Percentiles rank a stretch among this genome's conserved stretches.
These are phyloP conservation scores for Pygoscelis antarcticus DNA, from an alignment of 2,113 vertebrate genomes.

Conservation along the genomic window DNA sequence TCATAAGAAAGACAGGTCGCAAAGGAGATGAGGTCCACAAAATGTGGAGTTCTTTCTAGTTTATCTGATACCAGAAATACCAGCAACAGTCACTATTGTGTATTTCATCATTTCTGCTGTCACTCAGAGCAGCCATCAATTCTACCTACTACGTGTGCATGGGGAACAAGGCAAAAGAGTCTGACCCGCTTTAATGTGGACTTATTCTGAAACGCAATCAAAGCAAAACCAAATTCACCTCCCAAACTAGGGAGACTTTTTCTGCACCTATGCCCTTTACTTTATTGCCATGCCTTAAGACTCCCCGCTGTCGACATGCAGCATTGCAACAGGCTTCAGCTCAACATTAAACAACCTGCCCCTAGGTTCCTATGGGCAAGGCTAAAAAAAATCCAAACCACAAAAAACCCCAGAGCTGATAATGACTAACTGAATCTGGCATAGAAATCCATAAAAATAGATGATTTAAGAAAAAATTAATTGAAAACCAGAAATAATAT, in stretches of 20 bases:
- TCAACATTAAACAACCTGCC: background rate
- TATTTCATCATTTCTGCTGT: background rate
- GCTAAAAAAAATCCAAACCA: background rate
- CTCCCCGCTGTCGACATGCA: accelerated
- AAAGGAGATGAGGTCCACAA: background rate
- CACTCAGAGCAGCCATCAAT: background rate
- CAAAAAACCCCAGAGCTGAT: background rate
- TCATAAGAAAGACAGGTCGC: too few relatives aligned
- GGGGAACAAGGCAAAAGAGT: accelerated
- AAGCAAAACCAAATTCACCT: background rate
- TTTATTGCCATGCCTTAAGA: background rate
- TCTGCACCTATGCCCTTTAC: background rate
- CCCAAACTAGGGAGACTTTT: background rate
- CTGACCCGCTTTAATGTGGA: accelerated
- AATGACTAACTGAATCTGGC: background rate
- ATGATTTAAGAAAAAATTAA: background rate
- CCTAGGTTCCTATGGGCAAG: background rate
- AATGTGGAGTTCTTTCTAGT: background rate
- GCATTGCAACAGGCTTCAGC: background rate
- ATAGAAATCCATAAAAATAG: background rate
- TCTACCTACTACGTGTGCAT: accelerated
- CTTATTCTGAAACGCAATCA: background rate
- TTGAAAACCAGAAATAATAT: background rate
- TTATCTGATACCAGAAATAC: background rate
- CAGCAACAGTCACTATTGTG: accelerated